Conservation (phyloP, 2,797 vertebrate genomes). For the Notamacropus eugenii region DNA sequence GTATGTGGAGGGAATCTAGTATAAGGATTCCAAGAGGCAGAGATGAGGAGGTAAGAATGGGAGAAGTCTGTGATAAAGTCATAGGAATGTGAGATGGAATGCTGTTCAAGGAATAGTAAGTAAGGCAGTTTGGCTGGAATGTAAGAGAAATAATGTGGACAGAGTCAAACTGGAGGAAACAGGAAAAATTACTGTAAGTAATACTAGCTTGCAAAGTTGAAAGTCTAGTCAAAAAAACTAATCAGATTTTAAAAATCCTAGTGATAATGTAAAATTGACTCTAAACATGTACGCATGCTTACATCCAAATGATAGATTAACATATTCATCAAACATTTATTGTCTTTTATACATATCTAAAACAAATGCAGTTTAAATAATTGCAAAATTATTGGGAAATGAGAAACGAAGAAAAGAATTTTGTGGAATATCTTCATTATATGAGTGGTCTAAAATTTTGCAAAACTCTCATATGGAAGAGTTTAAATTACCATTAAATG, state of each 20-base stretch:
- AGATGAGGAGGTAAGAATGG: neutral
- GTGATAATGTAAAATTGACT: slow-evolving; percentile 55
- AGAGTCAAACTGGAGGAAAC: slow-evolving; percentile 24
- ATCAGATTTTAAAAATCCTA: slow-evolving; percentile 53
- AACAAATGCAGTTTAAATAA: slow-evolving; percentile 37
- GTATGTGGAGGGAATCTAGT: neutral
- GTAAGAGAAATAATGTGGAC: slow-evolving; percentile 1
- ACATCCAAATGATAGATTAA: slow-evolving; percentile 20
- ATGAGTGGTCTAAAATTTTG: slow-evolving; percentile 36
- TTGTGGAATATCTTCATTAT: slow-evolving; percentile 41
- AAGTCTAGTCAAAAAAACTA: slow-evolving; percentile 38
- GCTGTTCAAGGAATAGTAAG: slow-evolving; percentile 23
- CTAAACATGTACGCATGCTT: slow-evolving; percentile 39
- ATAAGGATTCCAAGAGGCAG: neutral
- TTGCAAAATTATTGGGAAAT: slow-evolving; percentile 44
- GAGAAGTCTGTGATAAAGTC: slow-evolving; percentile 1
- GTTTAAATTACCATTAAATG: slow-evolving; percentile 53
- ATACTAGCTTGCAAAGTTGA: slow-evolving; percentile 39
- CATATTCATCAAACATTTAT: neutral
- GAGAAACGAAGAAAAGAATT: slow-evolving; percentile 27
- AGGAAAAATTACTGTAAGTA: slow-evolving; percentile 42
- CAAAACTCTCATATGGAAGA: slow-evolving; percentile 39
- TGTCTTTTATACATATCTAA: slow-evolving; percentile 21
- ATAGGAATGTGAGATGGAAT: neutral
- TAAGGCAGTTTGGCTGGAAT: slow-evolving; percentile 14